phyloP scores from a whole-genome alignment of 2,113 vertebrate species.

The Sinocyclocheilus anophthalmus region DNA sequence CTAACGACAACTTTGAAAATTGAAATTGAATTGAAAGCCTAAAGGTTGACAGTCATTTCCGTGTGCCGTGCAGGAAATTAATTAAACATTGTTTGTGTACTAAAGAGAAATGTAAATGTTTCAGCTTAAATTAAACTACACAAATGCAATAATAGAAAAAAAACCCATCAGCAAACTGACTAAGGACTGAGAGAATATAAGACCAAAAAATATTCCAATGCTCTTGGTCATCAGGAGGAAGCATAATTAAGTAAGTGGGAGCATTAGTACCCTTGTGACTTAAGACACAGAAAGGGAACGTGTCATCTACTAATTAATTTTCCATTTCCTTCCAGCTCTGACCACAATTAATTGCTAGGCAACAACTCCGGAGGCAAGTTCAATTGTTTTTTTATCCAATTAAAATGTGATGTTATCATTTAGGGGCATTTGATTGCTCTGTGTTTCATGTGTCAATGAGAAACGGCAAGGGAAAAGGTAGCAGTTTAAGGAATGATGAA shows the following conservation, averaged over 20 bases:
- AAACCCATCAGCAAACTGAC: not conserved
- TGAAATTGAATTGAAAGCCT: not conserved
- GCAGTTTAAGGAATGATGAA: not conserved
- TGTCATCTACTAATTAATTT: constrained; percentile 33
- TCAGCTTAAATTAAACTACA: constrained; percentile 1
- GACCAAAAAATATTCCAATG: not conserved
- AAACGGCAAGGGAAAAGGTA: not conserved
- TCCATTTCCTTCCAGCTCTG: constrained; percentile 20
- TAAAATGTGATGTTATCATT: constrained; percentile 54
- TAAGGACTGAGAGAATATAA: not conserved
- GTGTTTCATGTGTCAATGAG: constrained; percentile 40
- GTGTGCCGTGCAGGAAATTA: not conserved
- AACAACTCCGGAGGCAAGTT: constrained; percentile 44
- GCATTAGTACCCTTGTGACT: not conserved
- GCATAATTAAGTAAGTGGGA: constrained; percentile 43
- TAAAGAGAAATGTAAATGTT: not conserved
- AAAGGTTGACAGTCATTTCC: not conserved
- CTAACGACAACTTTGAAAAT: constrained; percentile 1
- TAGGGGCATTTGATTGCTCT: constrained; percentile 45
- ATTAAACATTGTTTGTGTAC: not conserved
- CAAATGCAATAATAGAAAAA: not conserved
- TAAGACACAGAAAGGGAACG: constrained; percentile 28
- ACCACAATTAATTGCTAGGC: constrained; percentile 46
- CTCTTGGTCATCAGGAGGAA: constrained; percentile 31
- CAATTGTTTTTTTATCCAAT: constrained; percentile 53